Evolutionary conservation across 2,888 invertebrate species (phyloP).

Genomic region (Plagodis pulveraria): DNA sequence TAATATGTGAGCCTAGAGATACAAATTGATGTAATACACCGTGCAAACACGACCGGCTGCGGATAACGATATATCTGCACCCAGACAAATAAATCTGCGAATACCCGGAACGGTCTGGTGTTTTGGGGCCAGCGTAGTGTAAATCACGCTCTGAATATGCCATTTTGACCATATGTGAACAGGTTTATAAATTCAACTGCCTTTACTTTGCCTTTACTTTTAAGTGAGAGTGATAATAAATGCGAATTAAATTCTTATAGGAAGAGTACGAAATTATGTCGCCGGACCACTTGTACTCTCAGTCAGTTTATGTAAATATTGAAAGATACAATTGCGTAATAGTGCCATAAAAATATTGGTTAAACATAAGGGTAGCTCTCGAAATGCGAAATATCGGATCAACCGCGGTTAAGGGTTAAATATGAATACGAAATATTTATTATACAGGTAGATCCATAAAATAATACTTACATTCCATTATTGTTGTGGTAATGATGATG

Average conservation of each 20-base stretch:
- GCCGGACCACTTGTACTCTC: neutral
- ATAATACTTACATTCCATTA: no score
- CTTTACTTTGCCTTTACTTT: no score
- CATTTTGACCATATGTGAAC: conserved; percentile 42
- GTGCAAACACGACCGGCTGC: conserved; percentile 28
- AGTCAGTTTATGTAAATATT: no score
- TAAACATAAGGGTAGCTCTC: no score
- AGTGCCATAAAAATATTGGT: no score
- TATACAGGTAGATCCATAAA: no score
- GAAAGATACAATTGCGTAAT: no score
- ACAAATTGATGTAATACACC: conserved; percentile 16
- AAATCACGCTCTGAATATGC: conserved; percentile 63
- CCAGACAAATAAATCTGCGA: conserved; percentile 69
- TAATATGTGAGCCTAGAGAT: neutral
- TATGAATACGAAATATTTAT: no score
- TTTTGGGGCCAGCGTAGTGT: conserved; percentile 58
- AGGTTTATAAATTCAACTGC: neutral
- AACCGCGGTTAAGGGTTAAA: no score
- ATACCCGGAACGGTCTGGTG: conserved; percentile 64
- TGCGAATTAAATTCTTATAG: neutral
- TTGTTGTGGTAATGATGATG: no score
- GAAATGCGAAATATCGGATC: no score
- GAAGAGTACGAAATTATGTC: neutral
- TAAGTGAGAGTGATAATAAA: neutral
- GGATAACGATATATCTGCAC: conserved; percentile 52